These are phyloP conservation scores for Apodemia zela DNA, from an alignment of 2,888 invertebrate species.

Conservation along the genomic window DNA sequence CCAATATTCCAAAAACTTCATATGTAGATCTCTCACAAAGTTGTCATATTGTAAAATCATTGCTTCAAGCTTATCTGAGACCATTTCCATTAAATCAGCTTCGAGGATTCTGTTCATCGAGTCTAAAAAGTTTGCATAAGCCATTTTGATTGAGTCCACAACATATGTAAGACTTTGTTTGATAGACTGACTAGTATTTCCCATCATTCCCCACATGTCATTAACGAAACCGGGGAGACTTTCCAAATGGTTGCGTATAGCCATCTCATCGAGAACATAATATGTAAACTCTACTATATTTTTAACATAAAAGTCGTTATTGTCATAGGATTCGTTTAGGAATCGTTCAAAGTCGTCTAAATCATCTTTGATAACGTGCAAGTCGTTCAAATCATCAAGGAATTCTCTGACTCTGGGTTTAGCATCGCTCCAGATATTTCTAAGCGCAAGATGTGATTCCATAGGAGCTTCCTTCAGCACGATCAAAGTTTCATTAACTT, in stretches of 20 bases:
- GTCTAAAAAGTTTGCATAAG: constrained; percentile 85
- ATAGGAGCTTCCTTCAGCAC: constrained; percentile 79
- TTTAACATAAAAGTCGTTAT: constrained; percentile 91
- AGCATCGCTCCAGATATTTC: constrained; percentile 88
- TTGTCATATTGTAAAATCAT: constrained; percentile 88
- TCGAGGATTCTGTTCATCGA: constrained; percentile 85
- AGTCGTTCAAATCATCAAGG: constrained; percentile 85
- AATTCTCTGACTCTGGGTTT: constrained; percentile 85
- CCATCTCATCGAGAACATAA: constrained; percentile 87
- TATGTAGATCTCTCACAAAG: constrained; percentile 88
- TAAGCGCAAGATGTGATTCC: constrained; percentile 84
- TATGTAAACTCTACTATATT: constrained; percentile 86
- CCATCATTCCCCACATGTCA: constrained; percentile 92
- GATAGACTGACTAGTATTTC: constrained; percentile 89
- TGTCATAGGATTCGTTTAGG: constrained; percentile 87
- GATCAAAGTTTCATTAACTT: constrained; percentile 65
- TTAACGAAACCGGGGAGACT: constrained; percentile 89
- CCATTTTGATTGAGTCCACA: constrained; percentile 85
- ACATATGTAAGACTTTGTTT: constrained; percentile 88
- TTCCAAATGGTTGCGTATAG: constrained; percentile 87
- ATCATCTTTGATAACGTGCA: constrained; percentile 87
- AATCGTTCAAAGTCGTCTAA: constrained; percentile 84
- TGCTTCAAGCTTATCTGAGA: constrained; percentile 84
- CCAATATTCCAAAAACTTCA: constrained; percentile 82
- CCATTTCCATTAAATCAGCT: constrained; percentile 87